Base-by-base conservation (phyloP, 2,888 invertebrate genomes). In the Rhingia campestris region DNA sequence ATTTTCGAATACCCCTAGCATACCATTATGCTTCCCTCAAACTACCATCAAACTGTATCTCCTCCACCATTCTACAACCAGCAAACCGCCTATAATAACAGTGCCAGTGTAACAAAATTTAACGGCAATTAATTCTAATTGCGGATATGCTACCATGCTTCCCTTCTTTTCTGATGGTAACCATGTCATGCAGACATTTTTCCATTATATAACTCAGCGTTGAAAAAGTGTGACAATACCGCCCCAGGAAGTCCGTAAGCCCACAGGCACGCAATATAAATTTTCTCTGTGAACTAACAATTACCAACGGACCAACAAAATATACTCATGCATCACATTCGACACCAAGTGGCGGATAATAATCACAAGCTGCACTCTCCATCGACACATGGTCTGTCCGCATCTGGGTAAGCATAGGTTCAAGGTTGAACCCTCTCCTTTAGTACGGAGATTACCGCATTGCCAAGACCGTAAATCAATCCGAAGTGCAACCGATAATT, bases 391-490 rank as follows among this genome's bases (percentile, higher is more conserved):
- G 22, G 22, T 22, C 22, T 22, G 22, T 58, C n/a, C 14, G 49
- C 10, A 45, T 5, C 41, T n/a, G 39, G 0, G 43, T 30, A 10
- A 7, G 64, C 6, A 35, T 58, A 73, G 79, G 72, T 79, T 79
- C 79, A 72, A 72, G 79, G 79, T 79, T 77, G 77, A 39, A 32
- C 54, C 35, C 10, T 63, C 45, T 45, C 30, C 63, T 58, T 6
- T 47, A 35, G 47, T 39, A 1, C 10, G 22, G 33, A 37, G 32
- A 61, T 76, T 76, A 59, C 75, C 59, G 53, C 67, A 76, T 59
- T 37, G 49, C 14, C 33, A 37, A 49, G 35, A 58, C 66, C n/a
- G 37, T 58, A 35, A 33, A 66, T 58, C 58, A 66, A 39, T 30
- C 58, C 9, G 9, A 74, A 67, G 66, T 54, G 41, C 70, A 12